Base-by-base conservation (phyloP, 2,797 vertebrate genomes). In the Channallabes apus region DNA sequence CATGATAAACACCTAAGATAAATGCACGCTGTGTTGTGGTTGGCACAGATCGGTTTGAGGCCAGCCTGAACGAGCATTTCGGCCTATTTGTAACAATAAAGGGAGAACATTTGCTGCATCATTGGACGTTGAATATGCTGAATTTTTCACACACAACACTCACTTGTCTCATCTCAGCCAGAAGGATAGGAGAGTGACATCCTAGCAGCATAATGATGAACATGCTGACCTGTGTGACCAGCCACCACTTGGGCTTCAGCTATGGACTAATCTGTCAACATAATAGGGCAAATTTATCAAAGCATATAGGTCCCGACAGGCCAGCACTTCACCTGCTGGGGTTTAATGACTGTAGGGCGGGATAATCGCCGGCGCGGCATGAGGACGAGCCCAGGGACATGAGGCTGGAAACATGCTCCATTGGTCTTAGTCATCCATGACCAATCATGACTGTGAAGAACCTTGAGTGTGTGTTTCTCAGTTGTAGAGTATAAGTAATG, bases 261-360 rank as follows among this genome's bases (percentile, higher is more conserved):
- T 88, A 88, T 87, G 83, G 79, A 83, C 91, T 92, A 90, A 93
- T 94, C 93, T 92, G 93, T 92, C 92, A 92, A 88, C 88, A 92
- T 92, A 93, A 94, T 91, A 89, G 91, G 88, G 82, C 35, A 90
- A 87, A 93, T 94, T 87, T 92, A 93, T 94, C 91, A 94, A 90
- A 90, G 89, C 90, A 88, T 88, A 87, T 85, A 89, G 89, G 89
- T 88, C 91, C 90, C 89, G 87, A 90, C 92, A 89, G 92, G 90
- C 84, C 88, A 89, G 62, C 61, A 85, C 88, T 88, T 62, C 61
- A 85, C 88, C 90, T 87, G 89, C 82, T 35, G 91, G 92, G 89
- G 91, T 92, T 90, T 94, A 92, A 94, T 93, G 90, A 91, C 80
- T 86, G 75, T 86, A 89, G 89, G 84, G 87, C 83, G 89, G 86